Base-by-base conservation (phyloP, 2,797 vertebrate species). In the Halcyon badia region DNA sequence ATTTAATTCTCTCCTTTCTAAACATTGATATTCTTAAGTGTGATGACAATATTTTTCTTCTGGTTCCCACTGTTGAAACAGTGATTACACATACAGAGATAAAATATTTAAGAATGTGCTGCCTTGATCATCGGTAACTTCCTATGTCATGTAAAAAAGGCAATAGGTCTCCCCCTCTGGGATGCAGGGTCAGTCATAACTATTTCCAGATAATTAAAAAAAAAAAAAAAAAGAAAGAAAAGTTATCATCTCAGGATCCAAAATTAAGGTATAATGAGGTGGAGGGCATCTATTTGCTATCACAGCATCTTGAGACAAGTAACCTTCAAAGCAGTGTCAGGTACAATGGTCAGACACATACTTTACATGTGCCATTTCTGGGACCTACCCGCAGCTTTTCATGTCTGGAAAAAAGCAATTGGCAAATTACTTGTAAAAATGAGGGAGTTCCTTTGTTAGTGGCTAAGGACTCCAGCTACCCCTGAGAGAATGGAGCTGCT, bases 191-290 rank as follows among this genome's bases (percentile, higher is more conserved):
- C 85, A 95, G 73, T 61, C 73, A 82, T 14, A 93, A 68, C 26
- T 91, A 75, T 91, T 91, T 84, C 60, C 73, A 88, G 85, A 72
- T 62, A 91, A 91, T 88, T 86, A 54, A 84, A 10, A 10, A 46
- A 46, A 46, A 46, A 86, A 0, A 0, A 78, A 94, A 94, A 1
- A 1, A 54, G 76, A 11, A 11, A 46, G 20, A 48, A 48, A 48
- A 48, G 94, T 83, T 93, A 88, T 68, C 91, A 54, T 56, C 54
- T 88, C 89, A 41, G 44, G 65, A 81, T 81, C 54, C 58, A 70
- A 95, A 90, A 91, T 70, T 64, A 82, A 82, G 78, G 80, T 84
- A 56, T 61, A 93, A 93, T 68, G 85, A 82, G 51, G 70, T 84
- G 31, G 52, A 83, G 70, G 72, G 18, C 42, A 42, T 42, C 57